Percentiles rank a stretch among this genome's conserved stretches.
phyloP scores from a whole-genome alignment of 2,888 invertebrate genomes.

The Ornithoptera priamus region DNA sequence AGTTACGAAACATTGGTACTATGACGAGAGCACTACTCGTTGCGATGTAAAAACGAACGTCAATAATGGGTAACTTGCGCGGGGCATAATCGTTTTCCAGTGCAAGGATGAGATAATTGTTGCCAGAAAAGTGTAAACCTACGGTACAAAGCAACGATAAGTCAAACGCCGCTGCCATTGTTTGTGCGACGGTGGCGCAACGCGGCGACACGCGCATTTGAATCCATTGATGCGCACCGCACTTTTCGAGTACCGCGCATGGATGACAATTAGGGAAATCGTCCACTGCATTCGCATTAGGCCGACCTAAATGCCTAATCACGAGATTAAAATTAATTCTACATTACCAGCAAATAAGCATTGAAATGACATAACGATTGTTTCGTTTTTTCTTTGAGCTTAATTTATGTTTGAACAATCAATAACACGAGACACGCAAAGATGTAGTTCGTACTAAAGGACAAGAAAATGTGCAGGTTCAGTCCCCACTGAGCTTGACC shows the following conservation, averaged over 20 bases:
- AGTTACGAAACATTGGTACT: background rate
- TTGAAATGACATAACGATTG: no score
- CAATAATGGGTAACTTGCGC: slow-evolving; percentile 19
- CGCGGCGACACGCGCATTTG: slow-evolving; percentile 74
- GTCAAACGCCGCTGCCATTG: slow-evolving; percentile 51
- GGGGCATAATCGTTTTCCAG: slow-evolving; percentile 50
- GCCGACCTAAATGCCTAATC: slow-evolving; percentile 71
- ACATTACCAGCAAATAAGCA: no score
- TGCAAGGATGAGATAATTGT: slow-evolving; percentile 56
- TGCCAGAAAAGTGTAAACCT: slow-evolving; percentile 58
- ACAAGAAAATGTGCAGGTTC: no score
- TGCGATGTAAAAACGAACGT: slow-evolving; percentile 1
- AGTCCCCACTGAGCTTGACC: no score
- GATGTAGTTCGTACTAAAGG: no score
- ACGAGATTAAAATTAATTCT: slow-evolving; percentile 66
- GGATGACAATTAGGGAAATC: slow-evolving; percentile 60
- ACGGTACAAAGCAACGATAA: slow-evolving; percentile 58
- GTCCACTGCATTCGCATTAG: slow-evolving; percentile 55
- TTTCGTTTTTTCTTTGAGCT: no score
- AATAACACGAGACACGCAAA: no score
- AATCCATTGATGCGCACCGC: slow-evolving; percentile 66
- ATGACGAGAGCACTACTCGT: background rate
- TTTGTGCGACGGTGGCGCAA: slow-evolving; percentile 61
- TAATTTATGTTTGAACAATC: no score
- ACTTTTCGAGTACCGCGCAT: slow-evolving; percentile 31